Conservation (phyloP, 2,888 invertebrate species). For the Leptarthrus brevirostris region DNA sequence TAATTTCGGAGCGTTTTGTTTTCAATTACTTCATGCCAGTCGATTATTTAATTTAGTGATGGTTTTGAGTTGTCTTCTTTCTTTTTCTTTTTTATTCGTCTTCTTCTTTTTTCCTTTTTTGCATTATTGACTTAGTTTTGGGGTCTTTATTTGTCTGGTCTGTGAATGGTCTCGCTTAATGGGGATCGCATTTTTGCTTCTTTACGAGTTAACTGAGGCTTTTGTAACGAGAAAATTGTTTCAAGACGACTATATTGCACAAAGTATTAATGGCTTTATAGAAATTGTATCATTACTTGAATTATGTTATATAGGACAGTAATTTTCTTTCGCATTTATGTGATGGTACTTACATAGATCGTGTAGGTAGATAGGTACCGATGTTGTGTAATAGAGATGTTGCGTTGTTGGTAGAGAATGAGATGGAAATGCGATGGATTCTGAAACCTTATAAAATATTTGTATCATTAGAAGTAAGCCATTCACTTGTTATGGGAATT, state of each 20-base stretch:
- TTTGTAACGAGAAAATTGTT: not conserved
- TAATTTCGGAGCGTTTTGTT: conserved; percentile 42
- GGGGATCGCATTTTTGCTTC: not conserved
- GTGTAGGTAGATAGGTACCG: too few relatives aligned
- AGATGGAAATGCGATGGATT: too few relatives aligned
- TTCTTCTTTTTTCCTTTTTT: not conserved
- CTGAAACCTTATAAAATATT: too few relatives aligned
- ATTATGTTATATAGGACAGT: too few relatives aligned
- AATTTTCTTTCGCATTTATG: too few relatives aligned
- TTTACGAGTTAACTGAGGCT: not conserved
- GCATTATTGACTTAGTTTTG: not conserved
- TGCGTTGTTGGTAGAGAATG: too few relatives aligned
- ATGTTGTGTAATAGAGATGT: too few relatives aligned
- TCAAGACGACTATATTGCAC: not conserved
- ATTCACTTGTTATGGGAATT: too few relatives aligned
- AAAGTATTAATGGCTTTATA: not conserved
- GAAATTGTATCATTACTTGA: too few relatives aligned
- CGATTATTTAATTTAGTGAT: conserved; percentile 46
- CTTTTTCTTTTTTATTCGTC: not conserved
- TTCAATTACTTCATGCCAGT: conserved; percentile 36
- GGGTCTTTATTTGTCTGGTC: not conserved
- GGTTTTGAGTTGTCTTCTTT: not conserved
- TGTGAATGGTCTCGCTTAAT: not conserved
- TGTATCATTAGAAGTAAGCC: too few relatives aligned
- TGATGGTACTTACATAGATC: too few relatives aligned